Percentiles rank a stretch among this genome's conserved stretches.
phyloP scores from a whole-genome alignment of 2,113 vertebrate genomes.

The Hippocampus comes region DNA sequence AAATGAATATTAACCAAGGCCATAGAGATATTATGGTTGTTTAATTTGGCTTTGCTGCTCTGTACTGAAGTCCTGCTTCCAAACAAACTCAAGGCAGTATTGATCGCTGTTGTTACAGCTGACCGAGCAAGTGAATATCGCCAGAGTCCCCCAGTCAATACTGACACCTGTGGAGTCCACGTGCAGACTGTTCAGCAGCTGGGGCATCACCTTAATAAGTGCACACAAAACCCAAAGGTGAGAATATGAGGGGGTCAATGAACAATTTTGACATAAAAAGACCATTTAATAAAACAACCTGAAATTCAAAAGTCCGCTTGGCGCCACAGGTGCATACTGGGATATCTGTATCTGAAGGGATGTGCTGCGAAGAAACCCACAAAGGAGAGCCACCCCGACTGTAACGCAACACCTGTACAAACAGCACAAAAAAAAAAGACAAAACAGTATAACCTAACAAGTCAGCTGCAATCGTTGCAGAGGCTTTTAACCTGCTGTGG shows the following conservation, averaged over 20 bases:
- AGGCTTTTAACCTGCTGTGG: conserved; percentile 82
- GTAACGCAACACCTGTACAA: conserved; percentile 86
- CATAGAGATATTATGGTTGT: not conserved
- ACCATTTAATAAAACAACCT: conserved; percentile 68
- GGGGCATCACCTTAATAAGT: conserved; percentile 87
- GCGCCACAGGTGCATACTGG: conserved; percentile 86
- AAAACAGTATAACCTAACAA: not conserved
- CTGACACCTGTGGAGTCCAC: conserved; percentile 82
- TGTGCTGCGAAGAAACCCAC: conserved; percentile 86
- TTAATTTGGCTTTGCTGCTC: conserved; percentile 30
- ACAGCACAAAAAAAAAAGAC: conserved; percentile 2
- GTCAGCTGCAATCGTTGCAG: not conserved
- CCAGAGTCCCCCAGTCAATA: conserved; percentile 90
- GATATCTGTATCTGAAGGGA: conserved; percentile 80
- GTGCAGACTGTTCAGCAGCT: conserved; percentile 86
- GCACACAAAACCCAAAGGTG: not conserved
- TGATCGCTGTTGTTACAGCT: conserved; percentile 75
- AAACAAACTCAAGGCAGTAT: conserved; percentile 86
- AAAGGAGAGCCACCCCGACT: conserved; percentile 79
- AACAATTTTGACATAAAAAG: not conserved
- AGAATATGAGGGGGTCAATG: not conserved
- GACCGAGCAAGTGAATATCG: conserved; percentile 81
- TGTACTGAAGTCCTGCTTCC: conserved; percentile 86
- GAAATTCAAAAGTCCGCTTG: conserved; percentile 89
- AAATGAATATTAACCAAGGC: not conserved